These are phyloP conservation scores for Apocrypta bakeri DNA, from an alignment of 1,140 invertebrate species.

Conservation along the genomic window DNA sequence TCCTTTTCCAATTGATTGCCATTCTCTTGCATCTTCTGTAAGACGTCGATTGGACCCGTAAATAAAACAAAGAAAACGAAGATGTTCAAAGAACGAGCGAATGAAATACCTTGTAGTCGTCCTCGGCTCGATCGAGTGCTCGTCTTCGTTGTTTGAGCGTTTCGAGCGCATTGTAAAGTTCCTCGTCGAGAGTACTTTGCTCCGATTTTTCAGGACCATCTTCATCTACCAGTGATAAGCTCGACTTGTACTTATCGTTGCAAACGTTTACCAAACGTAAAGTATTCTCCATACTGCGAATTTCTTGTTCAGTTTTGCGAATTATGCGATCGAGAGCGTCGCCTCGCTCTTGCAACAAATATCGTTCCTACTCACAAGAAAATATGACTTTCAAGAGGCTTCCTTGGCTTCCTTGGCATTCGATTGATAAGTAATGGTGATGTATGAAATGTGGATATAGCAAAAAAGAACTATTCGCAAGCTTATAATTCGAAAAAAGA, in stretches of 20 bases:
- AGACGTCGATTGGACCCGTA: too few species aligned
- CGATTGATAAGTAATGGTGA: too few species aligned
- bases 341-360: constrained; percentile 81
- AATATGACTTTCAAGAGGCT: too few species aligned
- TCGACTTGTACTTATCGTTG: constrained; percentile 78
- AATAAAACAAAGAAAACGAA: too few species aligned
- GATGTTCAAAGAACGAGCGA: background rate
- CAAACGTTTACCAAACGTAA: constrained; percentile 80
- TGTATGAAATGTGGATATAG: too few species aligned
- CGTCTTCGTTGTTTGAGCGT: constrained; percentile 53
- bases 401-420: too few species aligned
- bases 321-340: constrained; percentile 81
- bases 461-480: too few species aligned
- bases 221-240: constrained; percentile 73
- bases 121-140: background rate
- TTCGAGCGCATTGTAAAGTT: constrained; percentile 69
- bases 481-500: too few species aligned
- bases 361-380: constrained; percentile 72
- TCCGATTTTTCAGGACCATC: constrained; percentile 72
- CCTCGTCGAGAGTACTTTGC: constrained; percentile 74
- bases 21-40: constrained; percentile 59
- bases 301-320: constrained; percentile 80
- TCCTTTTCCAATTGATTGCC: constrained; percentile 56
- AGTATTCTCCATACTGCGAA: constrained; percentile 84
- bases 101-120: constrained; percentile 58